These are phyloP conservation scores for Aurelia coerulea DNA, from an alignment of 30 jellyfish, hydroid and myxozoan species.

Conservation along the genomic window DNA sequence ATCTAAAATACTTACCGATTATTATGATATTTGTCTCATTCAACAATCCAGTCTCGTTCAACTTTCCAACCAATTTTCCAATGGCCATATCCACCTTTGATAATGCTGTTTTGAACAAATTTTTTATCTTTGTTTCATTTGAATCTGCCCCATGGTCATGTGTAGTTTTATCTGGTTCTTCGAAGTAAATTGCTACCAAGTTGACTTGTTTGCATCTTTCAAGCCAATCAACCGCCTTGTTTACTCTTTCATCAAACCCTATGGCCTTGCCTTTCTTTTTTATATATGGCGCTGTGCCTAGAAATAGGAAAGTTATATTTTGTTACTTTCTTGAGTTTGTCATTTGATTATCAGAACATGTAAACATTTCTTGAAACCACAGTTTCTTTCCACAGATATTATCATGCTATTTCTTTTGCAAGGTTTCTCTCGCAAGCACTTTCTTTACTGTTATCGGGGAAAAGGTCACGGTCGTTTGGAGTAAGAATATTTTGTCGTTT, in stretches of 20 bases:
- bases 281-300: slow-evolving; percentile 39
- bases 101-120: slow-evolving; percentile 47
- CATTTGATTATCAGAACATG: too few species aligned
- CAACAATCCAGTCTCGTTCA: slow-evolving; percentile 38
- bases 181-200: slow-evolving; percentile 79
- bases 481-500: too few species aligned
- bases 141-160: slow-evolving; percentile 81
- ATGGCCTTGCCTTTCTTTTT: slow-evolving; percentile 14
- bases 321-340: too few species aligned
- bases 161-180: slow-evolving; percentile 73
- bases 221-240: slow-evolving; percentile 73
- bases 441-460: too few species aligned
- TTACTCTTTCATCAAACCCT: slow-evolving; percentile 54
- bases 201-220: slow-evolving; percentile 53
- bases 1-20: slow-evolving; percentile 38
- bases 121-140: slow-evolving; percentile 10
- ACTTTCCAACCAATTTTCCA: slow-evolving; percentile 46
- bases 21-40: slow-evolving; percentile 70
- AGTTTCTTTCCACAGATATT: too few species aligned
- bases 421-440: too few species aligned
- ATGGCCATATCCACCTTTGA: slow-evolving; percentile 53
- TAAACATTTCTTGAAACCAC: too few species aligned
- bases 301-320: background rate
- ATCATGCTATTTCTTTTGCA: too few species aligned
- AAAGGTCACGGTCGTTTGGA: too few species aligned